Conservation (phyloP, 2,888 invertebrate genomes). For the Sphaeridia pumilis region DNA sequence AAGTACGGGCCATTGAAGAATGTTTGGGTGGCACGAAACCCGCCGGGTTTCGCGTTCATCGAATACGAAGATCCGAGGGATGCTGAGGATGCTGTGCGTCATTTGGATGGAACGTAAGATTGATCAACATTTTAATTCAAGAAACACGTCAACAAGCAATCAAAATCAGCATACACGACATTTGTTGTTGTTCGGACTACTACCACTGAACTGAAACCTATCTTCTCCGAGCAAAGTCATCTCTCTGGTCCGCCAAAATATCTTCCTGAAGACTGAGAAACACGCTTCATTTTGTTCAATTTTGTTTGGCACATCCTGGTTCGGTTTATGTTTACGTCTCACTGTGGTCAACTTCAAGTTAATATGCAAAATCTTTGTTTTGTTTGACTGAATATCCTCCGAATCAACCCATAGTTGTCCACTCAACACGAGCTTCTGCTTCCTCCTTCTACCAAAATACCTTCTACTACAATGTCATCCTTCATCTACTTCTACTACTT, state of each 20-base stretch:
- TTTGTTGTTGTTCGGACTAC: not conserved
- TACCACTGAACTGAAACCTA: not conserved
- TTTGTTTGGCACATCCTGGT: not conserved
- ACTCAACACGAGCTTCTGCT: not conserved
- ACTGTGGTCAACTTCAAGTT: too few relatives aligned
- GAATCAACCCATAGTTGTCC: not conserved
- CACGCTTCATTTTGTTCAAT: not conserved
- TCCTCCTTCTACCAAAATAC: not conserved
- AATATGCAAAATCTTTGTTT: too few relatives aligned
- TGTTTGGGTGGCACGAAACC: constrained; percentile 89
- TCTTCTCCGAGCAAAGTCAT: too few relatives aligned
- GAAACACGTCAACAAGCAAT: not conserved
- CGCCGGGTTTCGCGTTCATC: constrained; percentile 82
- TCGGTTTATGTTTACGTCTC: not conserved
- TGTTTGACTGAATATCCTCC: not conserved
- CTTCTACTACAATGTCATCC: not conserved
- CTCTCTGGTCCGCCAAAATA: not conserved
- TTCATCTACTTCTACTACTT: not conserved
- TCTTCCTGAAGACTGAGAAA: not conserved
- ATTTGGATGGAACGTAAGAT: constrained; percentile 69
- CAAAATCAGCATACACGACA: not conserved
- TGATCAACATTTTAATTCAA: constrained; percentile 35
- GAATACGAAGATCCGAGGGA: constrained; percentile 71
- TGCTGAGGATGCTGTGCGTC: constrained; percentile 73
- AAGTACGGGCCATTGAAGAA: constrained; percentile 80